Evolutionary conservation across 2,888 invertebrate genomes (phyloP), one percentile per base, ranked within the genome.

Genomic region (Megastigmus dorsalis): DNA sequence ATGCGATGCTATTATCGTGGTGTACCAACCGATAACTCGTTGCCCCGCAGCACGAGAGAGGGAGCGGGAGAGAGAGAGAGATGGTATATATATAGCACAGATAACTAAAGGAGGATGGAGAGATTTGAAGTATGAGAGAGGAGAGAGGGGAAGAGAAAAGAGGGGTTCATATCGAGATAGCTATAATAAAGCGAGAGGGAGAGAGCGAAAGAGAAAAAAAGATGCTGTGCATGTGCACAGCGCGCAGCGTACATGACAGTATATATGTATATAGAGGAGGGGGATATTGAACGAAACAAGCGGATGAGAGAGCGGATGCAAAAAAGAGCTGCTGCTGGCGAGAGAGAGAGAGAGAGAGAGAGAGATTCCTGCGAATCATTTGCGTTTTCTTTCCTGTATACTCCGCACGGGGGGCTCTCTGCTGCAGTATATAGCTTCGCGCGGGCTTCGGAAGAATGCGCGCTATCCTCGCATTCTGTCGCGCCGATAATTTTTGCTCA

Each of bases 1-100:
- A 85, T 84, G 85, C 84, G 83, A 84, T 82, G 83, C 83, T 82
- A 84, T 85, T 85, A 84, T 84, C 85, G 83, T 80, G 79, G 80
- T 77, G 80, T 81, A 81, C 79, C 80, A 79, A 81, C 83, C 81
- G 84, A 85, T 85, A 84, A 83, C 82, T 83, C 81, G 79, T 74
- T 28, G 78, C 78, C 73, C 75, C 78, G 48, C 63, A 45, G 28
- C 15, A 18, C 3, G 10, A 20, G 50, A 57, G 18, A 20, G 50
- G 43, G 13, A 23, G 6, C n/a, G 36, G n/a, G 23, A 30, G 77
- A 67, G 66, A 65, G 41, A 76, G 70, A 74, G 65, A 55, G 75
- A 78, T 77, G 69, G 70, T 71, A n/a, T n/a, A n/a, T n/a, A n/a
- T n/a, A 41, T 57, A 38, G 43, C n/a, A n/a, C n/a, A 28, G 54